phyloP scores from a whole-genome alignment of 2,113 vertebrate species.

The Athene cunicularia region DNA sequence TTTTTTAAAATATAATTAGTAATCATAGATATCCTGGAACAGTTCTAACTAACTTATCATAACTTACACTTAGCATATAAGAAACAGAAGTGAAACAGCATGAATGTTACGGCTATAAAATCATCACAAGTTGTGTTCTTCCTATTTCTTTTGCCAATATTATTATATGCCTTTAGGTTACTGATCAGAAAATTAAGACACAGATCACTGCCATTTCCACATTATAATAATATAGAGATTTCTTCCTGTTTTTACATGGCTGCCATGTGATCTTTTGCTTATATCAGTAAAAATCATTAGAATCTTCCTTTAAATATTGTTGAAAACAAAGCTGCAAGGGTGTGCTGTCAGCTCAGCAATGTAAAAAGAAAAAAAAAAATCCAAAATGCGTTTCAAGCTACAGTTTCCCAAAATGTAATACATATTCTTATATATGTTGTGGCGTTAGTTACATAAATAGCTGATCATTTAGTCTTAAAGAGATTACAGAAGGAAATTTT shows the following conservation, averaged over 20 bases:
- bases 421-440: background rate
- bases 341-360: background rate
- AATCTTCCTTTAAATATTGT: background rate
- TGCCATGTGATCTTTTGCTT: background rate
- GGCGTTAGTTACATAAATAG: slow-evolving; percentile 5
- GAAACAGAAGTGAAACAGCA: background rate
- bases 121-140: background rate
- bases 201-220: background rate
- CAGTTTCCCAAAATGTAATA: background rate
- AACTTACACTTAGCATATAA: background rate
- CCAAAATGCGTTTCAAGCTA: background rate
- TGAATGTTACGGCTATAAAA: background rate
- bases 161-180: background rate
- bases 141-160: background rate
- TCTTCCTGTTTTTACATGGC: background rate
- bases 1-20: background rate
- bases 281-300: background rate
- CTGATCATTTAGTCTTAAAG: background rate
- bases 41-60: slow-evolving; percentile 8
- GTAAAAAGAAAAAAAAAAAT: background rate
- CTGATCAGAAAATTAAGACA: background rate
- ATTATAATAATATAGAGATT: background rate
- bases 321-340: background rate
- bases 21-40: background rate
- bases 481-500: background rate